These are phyloP conservation scores for Prietella phreatophila DNA, from an alignment of 2,113 vertebrate species.

Conservation along the genomic window DNA sequence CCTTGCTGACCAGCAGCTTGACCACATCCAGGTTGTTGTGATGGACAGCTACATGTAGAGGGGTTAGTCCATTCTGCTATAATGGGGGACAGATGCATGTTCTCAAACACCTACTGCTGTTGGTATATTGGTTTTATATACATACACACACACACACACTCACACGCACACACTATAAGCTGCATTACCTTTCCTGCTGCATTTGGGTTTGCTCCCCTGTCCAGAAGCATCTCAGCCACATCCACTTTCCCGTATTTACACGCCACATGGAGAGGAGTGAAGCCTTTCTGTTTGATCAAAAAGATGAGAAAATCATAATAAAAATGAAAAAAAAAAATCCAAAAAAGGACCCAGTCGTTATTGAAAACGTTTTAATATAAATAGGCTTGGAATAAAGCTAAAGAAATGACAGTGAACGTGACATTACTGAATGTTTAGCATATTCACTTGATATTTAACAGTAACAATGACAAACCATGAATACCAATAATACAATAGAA, in stretches of 20 bases:
- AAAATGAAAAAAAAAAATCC: no score
- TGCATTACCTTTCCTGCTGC: slow-evolving; percentile 86
- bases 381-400: not conserved
- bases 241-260: slow-evolving; percentile 93
- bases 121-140: not conserved
- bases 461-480: not conserved
- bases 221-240: slow-evolving; percentile 85
- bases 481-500: not conserved
- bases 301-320: slow-evolving; percentile 2
- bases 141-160: slow-evolving; percentile 10
- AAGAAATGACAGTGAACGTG: not conserved
- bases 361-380: not conserved
- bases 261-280: slow-evolving; percentile 94
- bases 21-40: slow-evolving; percentile 97
- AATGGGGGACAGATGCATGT: slow-evolving; percentile 67
- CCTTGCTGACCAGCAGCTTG: slow-evolving; percentile 88
- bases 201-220: slow-evolving; percentile 83
- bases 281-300: slow-evolving; percentile 88
- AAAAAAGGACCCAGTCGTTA: not conserved
- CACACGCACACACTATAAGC: not conserved
- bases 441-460: not conserved
- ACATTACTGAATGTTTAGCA: not conserved
- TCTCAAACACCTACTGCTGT: slow-evolving; percentile 31
- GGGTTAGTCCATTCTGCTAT: slow-evolving; percentile 92
- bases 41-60: slow-evolving; percentile 94